Evolutionary conservation across 2,888 invertebrate species (phyloP).

Genomic region (Argyresthia goedartella): DNA sequence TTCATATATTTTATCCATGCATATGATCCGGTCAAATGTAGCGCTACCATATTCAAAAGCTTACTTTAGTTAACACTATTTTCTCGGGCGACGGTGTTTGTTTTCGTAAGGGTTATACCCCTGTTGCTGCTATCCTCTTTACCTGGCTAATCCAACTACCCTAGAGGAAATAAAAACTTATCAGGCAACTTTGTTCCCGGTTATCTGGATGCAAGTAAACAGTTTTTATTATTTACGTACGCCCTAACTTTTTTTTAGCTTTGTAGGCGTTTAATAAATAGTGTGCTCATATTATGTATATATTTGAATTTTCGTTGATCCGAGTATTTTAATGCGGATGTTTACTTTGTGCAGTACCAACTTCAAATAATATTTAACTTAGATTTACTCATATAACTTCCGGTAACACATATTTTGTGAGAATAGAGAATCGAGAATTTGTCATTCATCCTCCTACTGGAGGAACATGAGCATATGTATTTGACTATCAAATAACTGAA

Average conservation of each 20-base stretch:
- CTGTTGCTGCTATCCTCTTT: conserved; percentile 20
- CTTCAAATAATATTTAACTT: too few relatives aligned
- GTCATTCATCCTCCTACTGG: too few relatives aligned
- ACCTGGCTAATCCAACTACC: conserved; percentile 31
- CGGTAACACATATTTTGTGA: too few relatives aligned
- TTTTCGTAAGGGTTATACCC: conserved; percentile 21
- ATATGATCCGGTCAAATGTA: neutral
- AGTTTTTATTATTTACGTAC: conserved; percentile 64
- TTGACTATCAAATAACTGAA: too few relatives aligned
- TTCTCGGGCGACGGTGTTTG: neutral
- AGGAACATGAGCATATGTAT: too few relatives aligned
- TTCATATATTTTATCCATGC: neutral
- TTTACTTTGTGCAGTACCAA: too few relatives aligned
- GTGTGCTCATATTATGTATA: too few relatives aligned
- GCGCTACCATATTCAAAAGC: neutral
- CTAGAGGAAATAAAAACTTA: conserved; percentile 63
- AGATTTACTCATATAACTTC: too few relatives aligned
- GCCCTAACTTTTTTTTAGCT: neutral
- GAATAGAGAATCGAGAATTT: too few relatives aligned
- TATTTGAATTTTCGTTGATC: too few relatives aligned
- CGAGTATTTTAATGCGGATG: too few relatives aligned
- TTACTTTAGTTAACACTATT: neutral
- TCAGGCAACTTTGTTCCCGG: conserved; percentile 58
- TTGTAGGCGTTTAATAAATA: too few relatives aligned
- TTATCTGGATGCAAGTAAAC: conserved; percentile 63